Evolutionary conservation across 1,140 invertebrate species (phyloP), one percentile per base, ranked within the genome.

Genomic region (Platyscapa corneri): DNA sequence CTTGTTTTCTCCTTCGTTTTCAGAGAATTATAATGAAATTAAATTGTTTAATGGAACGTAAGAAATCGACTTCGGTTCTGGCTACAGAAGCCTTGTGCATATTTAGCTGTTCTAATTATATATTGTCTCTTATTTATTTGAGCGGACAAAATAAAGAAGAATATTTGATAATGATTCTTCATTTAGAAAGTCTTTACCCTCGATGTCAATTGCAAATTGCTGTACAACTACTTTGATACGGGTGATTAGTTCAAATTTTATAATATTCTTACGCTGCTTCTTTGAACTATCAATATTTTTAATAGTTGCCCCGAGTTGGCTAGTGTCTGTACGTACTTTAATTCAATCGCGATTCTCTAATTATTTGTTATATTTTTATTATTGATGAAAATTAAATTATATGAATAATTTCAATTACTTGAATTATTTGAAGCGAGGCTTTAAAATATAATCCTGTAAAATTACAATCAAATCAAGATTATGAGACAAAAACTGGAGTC

Each of bases 11-110:
- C 53, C 20, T 67, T 72, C 70, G 67, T 60, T 72, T 30, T 23
- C 34, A 39, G 32, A 7, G 16, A 70, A 82, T 74, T 82, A 74
- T 82, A 39, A 67, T 67, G 32, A 27, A 67, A 82, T 82, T 42
- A 74, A 74, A 60, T 82, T 74, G 70, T 34, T 37, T 42, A 60
- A 72, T 74, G 70, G 77, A 18, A 82, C 70, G 81, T 30, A 14
- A 65, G n/a, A 64, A 64, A 64, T 80, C 67, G 37, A 64, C 60
- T 18, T 12, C 46, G 46, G 14, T 20, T 60, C 1, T n/a, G 32
- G 5, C 16, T 23, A 0, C 49, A 27, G 46, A 46, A 56, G 23
- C 42, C 53, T 76, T 30, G 27, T 53, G 46, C 27, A 30, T 30
- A 53, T 76, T 74, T 74, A 42, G 27, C 42, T 67, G n/a, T 0